phyloP scores from a whole-genome alignment of 1,140 invertebrate genomes.

The Drosophila carrolli region DNA sequence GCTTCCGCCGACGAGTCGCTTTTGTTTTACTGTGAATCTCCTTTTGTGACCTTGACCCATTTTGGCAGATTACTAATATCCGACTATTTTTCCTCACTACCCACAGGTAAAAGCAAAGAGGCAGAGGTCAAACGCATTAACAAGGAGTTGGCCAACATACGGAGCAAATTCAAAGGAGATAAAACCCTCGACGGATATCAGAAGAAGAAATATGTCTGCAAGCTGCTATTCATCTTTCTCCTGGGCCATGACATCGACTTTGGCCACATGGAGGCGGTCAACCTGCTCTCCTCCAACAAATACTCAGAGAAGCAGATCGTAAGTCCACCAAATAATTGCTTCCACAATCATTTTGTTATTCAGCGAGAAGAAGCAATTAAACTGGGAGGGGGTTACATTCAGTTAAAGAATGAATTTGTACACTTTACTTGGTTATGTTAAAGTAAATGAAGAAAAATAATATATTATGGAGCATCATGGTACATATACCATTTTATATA shows the following conservation, averaged over 20 bases:
- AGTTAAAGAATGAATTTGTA: no score
- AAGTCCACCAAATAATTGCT: conserved; percentile 85
- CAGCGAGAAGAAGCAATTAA: conserved; percentile 10
- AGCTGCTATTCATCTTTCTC: conserved; percentile 99
- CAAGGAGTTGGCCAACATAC: conserved; percentile 99
- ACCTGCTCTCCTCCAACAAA: conserved; percentile 99
- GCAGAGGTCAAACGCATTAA: conserved; percentile 99
- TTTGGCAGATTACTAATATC: conserved; percentile 1
- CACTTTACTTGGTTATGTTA: no score
- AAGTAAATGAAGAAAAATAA: no score
- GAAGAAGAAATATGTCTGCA: conserved; percentile 99
- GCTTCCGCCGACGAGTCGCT: conserved; percentile 13
- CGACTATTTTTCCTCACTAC: background rate
- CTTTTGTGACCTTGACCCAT: conserved; percentile 43
- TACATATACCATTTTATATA: background rate
- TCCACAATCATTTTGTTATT: conserved; percentile 15
- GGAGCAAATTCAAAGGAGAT: conserved; percentile 99
- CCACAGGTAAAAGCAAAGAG: conserved; percentile 98
- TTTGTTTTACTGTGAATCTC: conserved; percentile 42
- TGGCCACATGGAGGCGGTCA: conserved; percentile 99
- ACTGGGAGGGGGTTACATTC: background rate
- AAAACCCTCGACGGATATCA: conserved; percentile 99
- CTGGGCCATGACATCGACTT: conserved; percentile 99
- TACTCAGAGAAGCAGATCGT: conserved; percentile 99
- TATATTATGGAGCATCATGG: no score